Evolutionary conservation across 2,888 invertebrate genomes (phyloP).

Genomic region (Drosophila setosimentum): DNA sequence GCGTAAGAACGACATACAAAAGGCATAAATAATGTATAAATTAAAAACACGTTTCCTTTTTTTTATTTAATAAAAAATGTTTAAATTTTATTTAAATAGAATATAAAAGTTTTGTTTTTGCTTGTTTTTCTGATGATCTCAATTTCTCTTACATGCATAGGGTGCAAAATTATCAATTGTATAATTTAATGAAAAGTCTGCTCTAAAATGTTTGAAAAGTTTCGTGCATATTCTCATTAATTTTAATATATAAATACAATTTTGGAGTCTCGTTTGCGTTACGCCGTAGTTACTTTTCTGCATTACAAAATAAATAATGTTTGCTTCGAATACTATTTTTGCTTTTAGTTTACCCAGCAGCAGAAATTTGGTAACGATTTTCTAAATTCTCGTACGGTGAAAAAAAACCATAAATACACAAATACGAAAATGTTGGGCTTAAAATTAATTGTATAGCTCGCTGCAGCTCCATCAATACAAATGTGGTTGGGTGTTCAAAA

Average conservation of each 20-base stretch:
- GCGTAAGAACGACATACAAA: constrained; percentile 46
- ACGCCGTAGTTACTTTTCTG: constrained; percentile 36
- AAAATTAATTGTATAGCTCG: constrained; percentile 45
- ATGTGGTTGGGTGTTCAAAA: constrained; percentile 20
- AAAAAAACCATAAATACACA: constrained; percentile 44
- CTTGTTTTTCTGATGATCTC: constrained; percentile 38
- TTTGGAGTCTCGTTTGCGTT: constrained; percentile 39
- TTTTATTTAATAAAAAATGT: constrained; percentile 78
- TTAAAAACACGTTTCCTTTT: constrained; percentile 62
- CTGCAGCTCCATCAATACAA: constrained; percentile 30
- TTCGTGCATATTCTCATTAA: constrained; percentile 60
- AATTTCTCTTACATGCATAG: constrained; percentile 40
- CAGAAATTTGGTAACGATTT: constrained; percentile 57
- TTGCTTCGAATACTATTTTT: constrained; percentile 55
- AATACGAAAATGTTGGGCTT: constrained; percentile 41
- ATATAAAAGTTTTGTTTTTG: constrained; percentile 67
- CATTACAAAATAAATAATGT: constrained; percentile 34
- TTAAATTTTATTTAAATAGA: constrained; percentile 81
- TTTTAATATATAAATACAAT: constrained; percentile 58
- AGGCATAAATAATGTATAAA: constrained; percentile 63
- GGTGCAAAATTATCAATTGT: constrained; percentile 60
- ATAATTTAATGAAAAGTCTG: constrained; percentile 65
- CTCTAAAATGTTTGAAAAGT: constrained; percentile 59
- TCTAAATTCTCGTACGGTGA: constrained; percentile 31
- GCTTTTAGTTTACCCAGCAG: constrained; percentile 25